Evolutionary conservation across 2,797 vertebrate species (phyloP), one percentile per base, ranked within the genome.

Genomic region (Clamator glandarius): DNA sequence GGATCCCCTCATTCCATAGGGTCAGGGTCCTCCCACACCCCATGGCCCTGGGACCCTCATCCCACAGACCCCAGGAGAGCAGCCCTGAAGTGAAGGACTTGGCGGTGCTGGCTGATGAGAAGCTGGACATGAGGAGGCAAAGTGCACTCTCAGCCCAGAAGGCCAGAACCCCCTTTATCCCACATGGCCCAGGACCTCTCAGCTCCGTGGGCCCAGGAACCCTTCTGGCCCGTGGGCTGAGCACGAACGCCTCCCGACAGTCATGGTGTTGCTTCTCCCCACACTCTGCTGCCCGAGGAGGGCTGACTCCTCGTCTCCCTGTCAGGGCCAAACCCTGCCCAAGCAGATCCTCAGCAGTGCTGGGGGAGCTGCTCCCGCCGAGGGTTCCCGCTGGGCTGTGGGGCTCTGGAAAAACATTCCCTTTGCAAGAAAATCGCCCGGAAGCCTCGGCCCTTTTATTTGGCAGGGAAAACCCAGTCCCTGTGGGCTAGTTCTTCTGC

Each of bases 201-300:
- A 35, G n/a, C 57, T 15, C 57, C 15, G 15, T n/a, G 33, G 57
- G 24, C 7, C 35, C 58, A 17, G 35, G 9, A 52, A 5, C 21
- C n/a, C 13, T 13, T 19, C 39, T n/a, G 41, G 20, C 41, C 41
- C 41, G n/a, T 11, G 5, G 29, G 7, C 36, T 6, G 68, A 73
- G 48, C 67, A 15, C 15, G 20, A 44, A 33, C 3, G 4, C 15
- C 26, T 31, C 33, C 54, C 2, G 12, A 6, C 73, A 23, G 15
- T 24, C 24, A 1, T 0, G 1, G 2, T 15, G 11, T 31, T 57
- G 69, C 51, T 0, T 0, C 25, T 85, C 36, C 55, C 50, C 11
- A 15, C 11, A 26, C 25, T 1, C 1, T 2, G 0, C 48, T 61
- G 41, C n/a, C 69, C 6, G 1, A 25, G 35, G 46, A 44, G 9